Evolutionary conservation across 2,113 vertebrate genomes (phyloP).

Genomic region (Actenoides lindsayi): DNA sequence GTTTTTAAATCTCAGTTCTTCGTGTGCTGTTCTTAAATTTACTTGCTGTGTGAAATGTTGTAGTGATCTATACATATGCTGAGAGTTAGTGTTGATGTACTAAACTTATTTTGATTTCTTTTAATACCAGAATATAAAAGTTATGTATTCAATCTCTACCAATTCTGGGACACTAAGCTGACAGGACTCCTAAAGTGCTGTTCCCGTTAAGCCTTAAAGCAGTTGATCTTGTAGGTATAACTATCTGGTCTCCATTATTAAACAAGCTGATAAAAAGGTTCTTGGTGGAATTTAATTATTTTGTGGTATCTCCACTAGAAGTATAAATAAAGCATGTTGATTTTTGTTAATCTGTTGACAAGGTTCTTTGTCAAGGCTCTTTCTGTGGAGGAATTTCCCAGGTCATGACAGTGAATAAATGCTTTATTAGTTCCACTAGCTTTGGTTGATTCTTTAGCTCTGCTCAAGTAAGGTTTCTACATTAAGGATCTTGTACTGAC

Average conservation of each 20-base stretch:
- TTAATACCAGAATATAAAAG: not conserved
- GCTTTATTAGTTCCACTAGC: not conserved
- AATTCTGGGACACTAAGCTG: not conserved
- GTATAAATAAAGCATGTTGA: not conserved
- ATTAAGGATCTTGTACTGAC: not conserved
- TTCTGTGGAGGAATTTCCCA: not conserved
- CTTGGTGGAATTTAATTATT: not conserved
- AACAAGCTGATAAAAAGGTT: not conserved
- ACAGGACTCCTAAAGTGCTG: not conserved
- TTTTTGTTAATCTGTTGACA: not conserved
- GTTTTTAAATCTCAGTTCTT: not conserved
- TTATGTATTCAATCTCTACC: not conserved
- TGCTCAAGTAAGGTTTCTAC: not conserved
- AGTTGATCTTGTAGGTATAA: not conserved
- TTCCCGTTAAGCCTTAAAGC: not conserved
- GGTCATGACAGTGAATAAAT: not conserved
- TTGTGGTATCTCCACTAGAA: not conserved
- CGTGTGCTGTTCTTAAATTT: not conserved
- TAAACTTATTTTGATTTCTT: not conserved
- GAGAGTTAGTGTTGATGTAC: not conserved
- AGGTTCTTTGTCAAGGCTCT: not conserved
- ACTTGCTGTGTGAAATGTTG: not conserved
- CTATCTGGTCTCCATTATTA: not conserved
- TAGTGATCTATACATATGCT: not conserved
- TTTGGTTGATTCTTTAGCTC: not conserved